Conservation (phyloP, 2,797 vertebrate genomes). For the Todus mexicanus region DNA sequence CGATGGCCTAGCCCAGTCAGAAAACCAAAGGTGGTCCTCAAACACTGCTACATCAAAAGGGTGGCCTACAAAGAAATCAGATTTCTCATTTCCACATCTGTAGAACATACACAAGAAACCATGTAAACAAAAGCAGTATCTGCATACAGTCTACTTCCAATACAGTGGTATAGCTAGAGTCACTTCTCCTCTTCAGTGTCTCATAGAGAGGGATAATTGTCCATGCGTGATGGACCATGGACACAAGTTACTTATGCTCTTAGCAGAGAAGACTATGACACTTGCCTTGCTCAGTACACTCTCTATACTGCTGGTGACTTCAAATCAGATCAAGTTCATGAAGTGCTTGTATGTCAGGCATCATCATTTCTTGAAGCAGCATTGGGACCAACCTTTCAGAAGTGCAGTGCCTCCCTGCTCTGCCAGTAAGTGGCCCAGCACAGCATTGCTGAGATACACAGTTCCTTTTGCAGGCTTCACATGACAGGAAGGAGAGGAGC, state of each 20-base stretch:
- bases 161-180: background rate
- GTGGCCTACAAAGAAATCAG: constrained; percentile 72
- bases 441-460: background rate
- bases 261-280: background rate
- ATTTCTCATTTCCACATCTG: background rate
- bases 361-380: background rate
- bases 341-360: background rate
- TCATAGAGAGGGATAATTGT: background rate
- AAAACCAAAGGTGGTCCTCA: constrained; percentile 89
- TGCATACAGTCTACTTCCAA: background rate
- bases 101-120: background rate
- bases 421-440: background rate
- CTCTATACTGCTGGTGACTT: background rate
- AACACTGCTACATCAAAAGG: constrained; percentile 88
- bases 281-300: background rate
- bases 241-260: background rate
- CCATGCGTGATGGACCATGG: rapidly evolving
- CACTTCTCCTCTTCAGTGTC: background rate
- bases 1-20: constrained; percentile 81
- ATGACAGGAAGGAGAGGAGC: background rate
- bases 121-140: background rate
- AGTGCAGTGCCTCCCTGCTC: background rate
- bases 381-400: background rate
- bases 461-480: background rate
- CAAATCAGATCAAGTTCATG: background rate